Conservation (phyloP, 1,140 invertebrate genomes). For the Spodoptera frugiperda region DNA sequence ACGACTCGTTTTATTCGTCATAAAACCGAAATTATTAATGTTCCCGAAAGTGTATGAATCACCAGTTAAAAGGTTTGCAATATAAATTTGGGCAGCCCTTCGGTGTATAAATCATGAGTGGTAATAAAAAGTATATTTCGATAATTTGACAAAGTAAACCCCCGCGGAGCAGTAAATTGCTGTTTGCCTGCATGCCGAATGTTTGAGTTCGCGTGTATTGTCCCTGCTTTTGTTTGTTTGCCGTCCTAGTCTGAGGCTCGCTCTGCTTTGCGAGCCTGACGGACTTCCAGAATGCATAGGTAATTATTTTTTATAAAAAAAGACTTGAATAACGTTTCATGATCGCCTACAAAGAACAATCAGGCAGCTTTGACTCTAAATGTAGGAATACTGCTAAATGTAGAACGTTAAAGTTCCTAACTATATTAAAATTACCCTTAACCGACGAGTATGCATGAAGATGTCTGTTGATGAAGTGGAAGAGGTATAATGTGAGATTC, state of each 20-base stretch:
- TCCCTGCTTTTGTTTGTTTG: slow-evolving; percentile 17
- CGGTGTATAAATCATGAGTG: slow-evolving; percentile 29
- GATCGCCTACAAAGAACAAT: not conserved
- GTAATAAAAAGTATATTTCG: slow-evolving; percentile 40
- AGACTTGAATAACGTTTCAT: not conserved
- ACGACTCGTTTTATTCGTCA: slow-evolving; percentile 29
- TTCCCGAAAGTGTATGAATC: slow-evolving; percentile 44
- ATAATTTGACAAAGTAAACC: slow-evolving; percentile 45
- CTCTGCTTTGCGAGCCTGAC: not conserved
- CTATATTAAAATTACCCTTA: too few relatives aligned
- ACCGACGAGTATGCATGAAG: too few relatives aligned
- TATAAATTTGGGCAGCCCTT: slow-evolving; percentile 37
- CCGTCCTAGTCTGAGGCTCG: not conserved
- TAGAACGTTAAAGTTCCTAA: not conserved
- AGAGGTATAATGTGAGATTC: too few relatives aligned
- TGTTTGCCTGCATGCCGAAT: not conserved
- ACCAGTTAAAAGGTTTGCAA: slow-evolving; percentile 45
- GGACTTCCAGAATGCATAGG: not conserved
- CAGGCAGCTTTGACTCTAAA: slow-evolving; percentile 7
- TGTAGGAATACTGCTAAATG: not conserved
- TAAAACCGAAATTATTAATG: slow-evolving; percentile 42
- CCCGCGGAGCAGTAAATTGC: slow-evolving; percentile 28
- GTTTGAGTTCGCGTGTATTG: slow-evolving; percentile 19
- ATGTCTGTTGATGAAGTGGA: too few relatives aligned
- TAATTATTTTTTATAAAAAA: slow-evolving; percentile 3